Conservation (phyloP, 2,888 invertebrate genomes). For the Mylabris sibirica region DNA sequence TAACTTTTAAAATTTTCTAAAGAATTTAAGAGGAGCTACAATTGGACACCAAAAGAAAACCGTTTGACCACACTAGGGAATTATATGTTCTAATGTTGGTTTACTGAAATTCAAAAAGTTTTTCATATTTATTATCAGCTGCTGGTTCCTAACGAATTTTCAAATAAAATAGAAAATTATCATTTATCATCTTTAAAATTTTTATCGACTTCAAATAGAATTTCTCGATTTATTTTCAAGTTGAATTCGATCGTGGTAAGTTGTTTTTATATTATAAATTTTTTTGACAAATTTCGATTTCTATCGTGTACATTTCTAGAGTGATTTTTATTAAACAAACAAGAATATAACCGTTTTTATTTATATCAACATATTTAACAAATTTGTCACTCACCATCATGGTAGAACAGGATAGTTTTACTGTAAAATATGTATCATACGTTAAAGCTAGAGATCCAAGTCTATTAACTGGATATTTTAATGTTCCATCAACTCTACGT, state of each 20-base stretch:
- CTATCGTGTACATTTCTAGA: background rate
- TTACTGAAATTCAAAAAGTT: background rate
- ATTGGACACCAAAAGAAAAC: too few relatives aligned
- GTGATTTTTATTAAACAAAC: too few relatives aligned
- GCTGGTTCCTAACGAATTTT: background rate
- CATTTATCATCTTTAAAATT: too few relatives aligned
- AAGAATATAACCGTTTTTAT: too few relatives aligned
- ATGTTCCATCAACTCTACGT: conserved; percentile 21
- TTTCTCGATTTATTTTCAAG: too few relatives aligned
- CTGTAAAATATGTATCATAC: conserved; percentile 17
- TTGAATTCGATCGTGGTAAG: too few relatives aligned
- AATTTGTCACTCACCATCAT: background rate
- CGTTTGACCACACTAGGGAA: conserved; percentile 17
- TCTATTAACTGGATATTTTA: conserved; percentile 38
- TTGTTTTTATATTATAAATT: too few relatives aligned
- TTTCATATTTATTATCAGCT: background rate
- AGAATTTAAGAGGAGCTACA: too few relatives aligned
- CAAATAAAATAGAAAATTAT: too few relatives aligned
- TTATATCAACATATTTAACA: too few relatives aligned
- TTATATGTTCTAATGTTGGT: conserved; percentile 50
- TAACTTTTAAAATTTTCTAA: too few relatives aligned
- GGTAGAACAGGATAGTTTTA: conserved; percentile 9
- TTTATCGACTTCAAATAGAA: too few relatives aligned
- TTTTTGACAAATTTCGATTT: background rate
- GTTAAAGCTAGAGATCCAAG: conserved; percentile 44